Percentiles rank a stretch among this genome's conserved stretches.
Conservation (phyloP, 2,888 invertebrate species). For the Geotrupes spiniger region DNA sequence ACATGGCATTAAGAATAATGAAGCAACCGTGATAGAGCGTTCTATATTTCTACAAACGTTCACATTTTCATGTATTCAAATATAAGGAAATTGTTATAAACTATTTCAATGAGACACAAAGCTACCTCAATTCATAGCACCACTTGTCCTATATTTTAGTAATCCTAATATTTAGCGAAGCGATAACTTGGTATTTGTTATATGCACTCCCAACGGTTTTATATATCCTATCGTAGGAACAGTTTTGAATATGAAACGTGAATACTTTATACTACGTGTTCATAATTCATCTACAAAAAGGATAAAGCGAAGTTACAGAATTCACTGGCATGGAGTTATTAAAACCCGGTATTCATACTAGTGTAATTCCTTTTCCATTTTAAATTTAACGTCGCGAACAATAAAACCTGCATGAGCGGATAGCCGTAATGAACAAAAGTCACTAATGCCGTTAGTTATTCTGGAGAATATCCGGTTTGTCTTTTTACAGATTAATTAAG, state of each 20-base stretch:
- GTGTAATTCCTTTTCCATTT: conserved; percentile 28
- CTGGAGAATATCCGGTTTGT: conserved; percentile 9
- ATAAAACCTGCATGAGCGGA: conserved; percentile 23
- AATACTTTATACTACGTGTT: conserved; percentile 15
- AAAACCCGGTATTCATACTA: conserved; percentile 24
- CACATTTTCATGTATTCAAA: too few species aligned
- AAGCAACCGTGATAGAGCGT: too few species aligned
- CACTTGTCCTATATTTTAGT: too few species aligned
- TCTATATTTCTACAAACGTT: too few species aligned
- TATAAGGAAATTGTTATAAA: too few species aligned
- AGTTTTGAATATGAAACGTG: conserved; percentile 2
- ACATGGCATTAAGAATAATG: too few species aligned
- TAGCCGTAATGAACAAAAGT: conserved; percentile 25
- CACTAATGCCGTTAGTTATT: conserved; percentile 23
- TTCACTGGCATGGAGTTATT: conserved; percentile 15
- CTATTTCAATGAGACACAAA: too few species aligned
- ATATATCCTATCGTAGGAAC: background rate
- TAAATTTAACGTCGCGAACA: conserved; percentile 24
- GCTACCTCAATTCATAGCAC: too few species aligned
- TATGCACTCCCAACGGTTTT: conserved; percentile 1
- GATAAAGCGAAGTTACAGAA: conserved; percentile 12
- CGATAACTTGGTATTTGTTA: conserved; percentile 3
- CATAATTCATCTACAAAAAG: conserved; percentile 17
- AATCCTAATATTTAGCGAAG: background rate
- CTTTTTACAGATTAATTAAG: too few species aligned